Evolutionary conservation across 2,113 vertebrate species (phyloP), one percentile per base, ranked within the genome.

Genomic region (Sinocyclocheilus anophthalmus): DNA sequence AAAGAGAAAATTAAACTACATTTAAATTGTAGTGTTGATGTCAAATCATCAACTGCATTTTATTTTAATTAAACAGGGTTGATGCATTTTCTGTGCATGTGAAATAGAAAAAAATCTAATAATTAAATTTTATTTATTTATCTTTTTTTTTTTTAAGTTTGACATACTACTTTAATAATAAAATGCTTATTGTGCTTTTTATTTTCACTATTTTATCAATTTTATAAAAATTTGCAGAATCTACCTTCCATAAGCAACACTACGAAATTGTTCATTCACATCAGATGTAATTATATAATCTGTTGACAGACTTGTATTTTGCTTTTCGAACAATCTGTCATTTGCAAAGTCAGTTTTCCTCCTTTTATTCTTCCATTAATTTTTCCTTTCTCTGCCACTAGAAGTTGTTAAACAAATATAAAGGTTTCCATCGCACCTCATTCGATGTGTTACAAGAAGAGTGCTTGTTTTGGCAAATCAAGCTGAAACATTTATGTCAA

Each of bases 381-480:
- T 39, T 5, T 45, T 48, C 6, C 63, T 78, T 59, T 76, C 70
- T 53, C 18, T 48, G 18, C 24, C 12, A 65, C 70, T 57, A 20
- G 55, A 33, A 9, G 55, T 69, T 57, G 16, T 22, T 78, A 13
- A 45, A 77, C 53, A 81, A 86, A 87, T 22, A 39, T 59, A 81
- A 81, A 39, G 37, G 16, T 73, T 16, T 37, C 9, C 14, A 82
- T 42, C 87, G 70, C 45, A 86, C 76, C 65, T 37, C 76, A 81
- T 84, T 84, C 12, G 5, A 80, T 39, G 8, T 37, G 30, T 39
- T 39, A 37, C 69, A 72, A 22, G 16, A 72, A 72, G 30, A 39
- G 81, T 81, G 70, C 77, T 89, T 86, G 79, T 82, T 70, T 87
- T 61, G 12, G 33, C 39, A 61, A 87, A 81, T 37, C 22, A 88